phyloP scores from a whole-genome alignment of 2,113 vertebrate species.

The Syngnathoides biaculeatus region DNA sequence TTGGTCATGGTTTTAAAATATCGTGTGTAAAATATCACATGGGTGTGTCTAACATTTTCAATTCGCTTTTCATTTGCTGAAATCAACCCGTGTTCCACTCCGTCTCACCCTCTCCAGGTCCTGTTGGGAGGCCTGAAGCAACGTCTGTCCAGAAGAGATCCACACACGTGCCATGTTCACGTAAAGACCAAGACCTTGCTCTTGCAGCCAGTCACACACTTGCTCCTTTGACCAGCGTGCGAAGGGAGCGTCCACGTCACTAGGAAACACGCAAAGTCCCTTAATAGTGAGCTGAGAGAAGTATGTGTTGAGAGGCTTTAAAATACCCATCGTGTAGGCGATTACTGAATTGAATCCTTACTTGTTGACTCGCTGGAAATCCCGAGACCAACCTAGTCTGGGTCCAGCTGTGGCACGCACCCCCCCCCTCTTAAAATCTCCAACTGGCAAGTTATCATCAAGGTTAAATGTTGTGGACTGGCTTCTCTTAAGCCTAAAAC shows the following conservation, averaged over 20 bases:
- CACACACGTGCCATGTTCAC: conserved; percentile 83
- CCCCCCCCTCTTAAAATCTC: conserved; percentile 90
- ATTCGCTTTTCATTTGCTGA: neutral
- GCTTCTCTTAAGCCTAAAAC: conserved; percentile 85
- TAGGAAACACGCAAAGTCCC: conserved; percentile 39
- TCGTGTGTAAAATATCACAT: no score
- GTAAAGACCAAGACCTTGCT: conserved; percentile 89
- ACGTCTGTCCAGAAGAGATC: conserved; percentile 91
- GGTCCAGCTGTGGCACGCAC: conserved; percentile 92
- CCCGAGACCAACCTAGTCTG: conserved; percentile 92
- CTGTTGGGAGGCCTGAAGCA: conserved; percentile 92
- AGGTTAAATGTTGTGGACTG: conserved; percentile 95
- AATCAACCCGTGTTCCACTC: conserved; percentile 2
- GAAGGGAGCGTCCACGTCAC: conserved; percentile 92
- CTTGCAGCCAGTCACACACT: conserved; percentile 92
- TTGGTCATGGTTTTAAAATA: no score
- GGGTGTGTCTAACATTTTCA: neutral
- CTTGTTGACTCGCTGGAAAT: conserved; percentile 84
- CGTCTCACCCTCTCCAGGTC: conserved; percentile 91
- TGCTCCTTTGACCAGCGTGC: conserved; percentile 96
- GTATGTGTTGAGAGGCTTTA: neutral
- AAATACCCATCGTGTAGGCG: conserved; percentile 19
- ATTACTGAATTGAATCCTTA: conserved; percentile 60
- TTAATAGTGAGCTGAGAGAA: neutral
- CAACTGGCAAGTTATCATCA: conserved; percentile 85